Base-by-base conservation (phyloP, 2,113 vertebrate genomes). In the Plecotus auritus region DNA sequence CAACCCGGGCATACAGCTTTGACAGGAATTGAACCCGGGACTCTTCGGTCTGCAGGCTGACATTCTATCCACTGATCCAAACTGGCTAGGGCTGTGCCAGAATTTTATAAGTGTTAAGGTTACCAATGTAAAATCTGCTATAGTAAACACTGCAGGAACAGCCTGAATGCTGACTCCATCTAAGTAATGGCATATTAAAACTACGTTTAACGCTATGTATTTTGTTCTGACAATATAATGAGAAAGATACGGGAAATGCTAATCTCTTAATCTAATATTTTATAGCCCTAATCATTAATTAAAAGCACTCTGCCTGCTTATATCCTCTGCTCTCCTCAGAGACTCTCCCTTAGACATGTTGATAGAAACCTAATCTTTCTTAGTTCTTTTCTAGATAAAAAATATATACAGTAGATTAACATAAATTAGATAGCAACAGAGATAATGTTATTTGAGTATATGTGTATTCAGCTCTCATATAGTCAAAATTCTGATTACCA, bases 201-300 rank as follows among this genome's bases (percentile, higher is more conserved):
- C 30, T 51, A 49, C 80, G 67, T 87, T 86, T 91, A 86, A 47
- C 37, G 76, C 28, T 32, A 30, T 45, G 1, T 84, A 67, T 93
- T 93, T 91, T 70, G n/a, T 84, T 89, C 20, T 91, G 72, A 89
- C 61, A 84, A 88, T 86, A 70, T 91, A 95, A 90, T 56, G 61
- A 95, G 78, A 85, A 93, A 77, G 17, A 64, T 64, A 81, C 61
- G 42, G 81, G 72, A 84, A 13, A 40, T 14, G 7, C 32, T 94
- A 83, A 94, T 72, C 64, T 94, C 45, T 78, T 91, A 91, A 86
- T 40, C 42, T 23, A 83, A 77, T 84, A 96, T 86, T 91, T 85
- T 54, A 84, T 84, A 91, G 12, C n/a, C 64, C 84, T 94, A 77
- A 51, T 93, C 32, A 80, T 92, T 96, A 91, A 95, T 89, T 94